A percentile compares a stretch with the other conserved stretches of the same genome.
Evolutionary conservation across 2,113 vertebrate genomes (phyloP).

Genomic region (Pollachius pollachius): DNA sequence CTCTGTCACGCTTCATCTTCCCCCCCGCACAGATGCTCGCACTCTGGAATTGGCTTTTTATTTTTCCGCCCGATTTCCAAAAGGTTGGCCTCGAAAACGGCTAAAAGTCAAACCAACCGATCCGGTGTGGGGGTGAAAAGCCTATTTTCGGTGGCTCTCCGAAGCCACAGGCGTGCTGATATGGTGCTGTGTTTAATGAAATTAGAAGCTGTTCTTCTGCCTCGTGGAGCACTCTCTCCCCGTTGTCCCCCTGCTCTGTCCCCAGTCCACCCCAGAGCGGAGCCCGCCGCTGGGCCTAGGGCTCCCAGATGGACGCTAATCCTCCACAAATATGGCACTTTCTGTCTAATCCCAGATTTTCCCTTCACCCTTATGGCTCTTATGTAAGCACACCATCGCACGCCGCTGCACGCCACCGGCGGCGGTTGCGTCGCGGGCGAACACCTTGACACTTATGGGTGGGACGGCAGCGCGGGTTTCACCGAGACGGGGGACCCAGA

Average conservation of each 20-base stretch:
- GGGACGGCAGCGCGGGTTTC: not conserved
- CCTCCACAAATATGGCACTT: slow-evolving; percentile 51
- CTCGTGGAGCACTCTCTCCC: slow-evolving; percentile 5
- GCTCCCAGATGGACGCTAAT: slow-evolving; percentile 46
- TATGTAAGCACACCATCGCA: slow-evolving; percentile 13
- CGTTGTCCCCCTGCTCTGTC: slow-evolving; percentile 35
- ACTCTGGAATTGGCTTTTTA: slow-evolving; percentile 27
- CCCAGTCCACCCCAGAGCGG: slow-evolving; percentile 23
- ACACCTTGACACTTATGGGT: too few species aligned
- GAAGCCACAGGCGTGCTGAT: slow-evolving; percentile 1
- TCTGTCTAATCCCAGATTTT: slow-evolving; percentile 44
- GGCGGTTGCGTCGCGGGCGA: too few species aligned
- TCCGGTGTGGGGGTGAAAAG: too few species aligned
- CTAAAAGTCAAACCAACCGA: too few species aligned
- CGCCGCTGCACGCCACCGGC: not conserved
- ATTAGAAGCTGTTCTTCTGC: too few species aligned
- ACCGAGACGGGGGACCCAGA: not conserved
- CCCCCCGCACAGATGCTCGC: slow-evolving; percentile 33
- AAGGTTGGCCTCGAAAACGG: slow-evolving; percentile 7
- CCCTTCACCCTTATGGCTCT: not conserved
- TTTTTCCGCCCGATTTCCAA: slow-evolving; percentile 42
- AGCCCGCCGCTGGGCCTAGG: slow-evolving; percentile 17
- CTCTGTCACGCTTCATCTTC: slow-evolving; percentile 69
- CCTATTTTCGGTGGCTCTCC: too few species aligned
- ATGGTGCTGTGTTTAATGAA: too few species aligned